These are phyloP conservation scores for Gyps fulvus DNA, from an alignment of 2,113 vertebrate species.

Conservation along the genomic window DNA sequence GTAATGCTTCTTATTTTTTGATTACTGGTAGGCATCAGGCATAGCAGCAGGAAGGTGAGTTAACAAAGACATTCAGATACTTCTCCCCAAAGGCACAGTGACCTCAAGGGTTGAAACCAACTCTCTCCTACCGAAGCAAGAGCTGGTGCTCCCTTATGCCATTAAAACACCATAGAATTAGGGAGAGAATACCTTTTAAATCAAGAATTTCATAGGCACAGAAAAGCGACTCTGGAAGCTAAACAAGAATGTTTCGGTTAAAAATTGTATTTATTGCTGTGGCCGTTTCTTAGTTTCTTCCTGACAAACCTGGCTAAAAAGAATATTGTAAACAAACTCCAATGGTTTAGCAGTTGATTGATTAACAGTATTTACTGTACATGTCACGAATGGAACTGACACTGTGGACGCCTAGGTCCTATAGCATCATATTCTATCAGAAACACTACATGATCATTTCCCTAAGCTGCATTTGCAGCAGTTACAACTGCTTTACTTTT, in stretches of 20 bases:
- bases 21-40: conserved; percentile 16
- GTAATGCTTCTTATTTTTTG: conserved; percentile 27
- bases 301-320: neutral
- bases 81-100: conserved; percentile 25
- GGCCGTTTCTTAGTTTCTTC: neutral
- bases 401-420: neutral
- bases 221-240: neutral
- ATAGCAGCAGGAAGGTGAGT: conserved; percentile 11
- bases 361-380: neutral
- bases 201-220: neutral
- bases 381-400: neutral
- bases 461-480: neutral
- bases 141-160: neutral
- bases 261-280: conserved; percentile 8
- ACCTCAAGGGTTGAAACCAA: neutral
- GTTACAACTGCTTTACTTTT: neutral
- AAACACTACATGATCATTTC: neutral
- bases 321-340: neutral
- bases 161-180: neutral
- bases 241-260: neutral
- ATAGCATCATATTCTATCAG: neutral
- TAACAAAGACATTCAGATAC: conserved; percentile 11
- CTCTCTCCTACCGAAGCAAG: neutral
- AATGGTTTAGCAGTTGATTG: neutral
- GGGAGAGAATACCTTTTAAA: neutral